Percentiles rank a stretch among this genome's conserved stretches.
Conservation (phyloP, 2,888 invertebrate genomes). For the Lordiphosa fenestrarum region DNA sequence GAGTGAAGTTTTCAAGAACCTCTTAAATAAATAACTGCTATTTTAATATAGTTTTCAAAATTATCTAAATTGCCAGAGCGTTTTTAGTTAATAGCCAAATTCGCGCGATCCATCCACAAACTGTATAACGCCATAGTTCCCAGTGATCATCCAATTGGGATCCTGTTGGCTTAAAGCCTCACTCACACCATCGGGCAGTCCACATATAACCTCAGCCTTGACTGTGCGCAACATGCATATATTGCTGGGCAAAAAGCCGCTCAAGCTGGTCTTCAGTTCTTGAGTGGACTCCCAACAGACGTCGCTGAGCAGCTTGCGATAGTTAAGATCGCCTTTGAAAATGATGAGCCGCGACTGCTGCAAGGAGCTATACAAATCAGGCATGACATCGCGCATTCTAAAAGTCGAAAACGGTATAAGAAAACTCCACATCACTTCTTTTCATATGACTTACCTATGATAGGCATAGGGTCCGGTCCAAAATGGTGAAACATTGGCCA, state of each 20-base stretch:
- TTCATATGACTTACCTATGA: slow-evolving; percentile 76
- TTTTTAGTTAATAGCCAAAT: slow-evolving; percentile 49
- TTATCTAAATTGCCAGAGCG: slow-evolving; percentile 16
- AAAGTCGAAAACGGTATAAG: not conserved
- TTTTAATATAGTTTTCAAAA: slow-evolving; percentile 8
- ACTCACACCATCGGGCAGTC: slow-evolving; percentile 84
- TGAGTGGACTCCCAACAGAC: slow-evolving; percentile 88
- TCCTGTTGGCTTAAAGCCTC: slow-evolving; percentile 82
- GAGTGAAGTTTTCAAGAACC: too few relatives aligned
- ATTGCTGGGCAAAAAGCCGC: slow-evolving; percentile 89
- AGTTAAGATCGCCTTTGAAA: slow-evolving; percentile 97
- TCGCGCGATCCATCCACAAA: slow-evolving; percentile 76
- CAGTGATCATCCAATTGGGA: slow-evolving; percentile 90
- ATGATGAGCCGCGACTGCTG: slow-evolving; percentile 86
- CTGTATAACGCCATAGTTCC: slow-evolving; percentile 91
- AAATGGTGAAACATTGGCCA: slow-evolving; percentile 84
- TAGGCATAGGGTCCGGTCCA: slow-evolving; percentile 94
- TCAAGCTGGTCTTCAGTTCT: slow-evolving; percentile 82
- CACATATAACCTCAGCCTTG: slow-evolving; percentile 93
- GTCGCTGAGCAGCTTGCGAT: slow-evolving; percentile 95
- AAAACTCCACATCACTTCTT: fast-evolving
- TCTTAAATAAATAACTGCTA: not conserved
- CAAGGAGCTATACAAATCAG: slow-evolving; percentile 86
- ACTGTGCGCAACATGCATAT: slow-evolving; percentile 90
- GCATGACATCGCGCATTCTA: slow-evolving; percentile 86